Percentiles rank a stretch among this genome's conserved stretches.
phyloP scores from a whole-genome alignment of 2,113 vertebrate species.

The Pseudolaguvia tuberculata region DNA sequence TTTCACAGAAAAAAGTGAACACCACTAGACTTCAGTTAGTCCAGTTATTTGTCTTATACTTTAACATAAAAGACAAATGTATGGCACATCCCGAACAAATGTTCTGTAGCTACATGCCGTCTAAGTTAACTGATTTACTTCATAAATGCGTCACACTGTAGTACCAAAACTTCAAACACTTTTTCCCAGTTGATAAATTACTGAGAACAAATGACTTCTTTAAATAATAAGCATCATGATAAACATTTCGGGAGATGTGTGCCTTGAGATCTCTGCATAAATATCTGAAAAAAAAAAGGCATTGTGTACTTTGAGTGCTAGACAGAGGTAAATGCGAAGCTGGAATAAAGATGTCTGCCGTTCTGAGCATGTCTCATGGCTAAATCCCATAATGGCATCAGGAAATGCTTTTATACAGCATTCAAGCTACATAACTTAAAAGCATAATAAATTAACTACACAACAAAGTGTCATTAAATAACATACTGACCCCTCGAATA shows the following conservation, averaged over 20 bases:
- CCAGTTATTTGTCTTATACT: not conserved
- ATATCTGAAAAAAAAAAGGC: not conserved
- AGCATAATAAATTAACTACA: slow-evolving; percentile 72
- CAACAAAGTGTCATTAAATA: slow-evolving; percentile 66
- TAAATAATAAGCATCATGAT: slow-evolving; percentile 15
- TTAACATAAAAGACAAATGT: not conserved
- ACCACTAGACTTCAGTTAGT: slow-evolving; percentile 1
- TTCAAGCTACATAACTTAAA: slow-evolving; percentile 74
- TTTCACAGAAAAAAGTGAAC: not conserved
- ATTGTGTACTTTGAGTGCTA: slow-evolving; percentile 2
- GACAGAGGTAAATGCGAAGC: slow-evolving; percentile 32
- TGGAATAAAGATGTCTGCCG: slow-evolving; percentile 50
- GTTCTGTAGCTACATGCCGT: slow-evolving; percentile 1
- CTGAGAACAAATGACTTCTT: not conserved
- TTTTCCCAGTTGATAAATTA: slow-evolving; percentile 8
- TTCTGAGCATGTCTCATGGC: slow-evolving; percentile 44
- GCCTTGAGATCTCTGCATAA: slow-evolving; percentile 18
- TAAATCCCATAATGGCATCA: slow-evolving; percentile 67
- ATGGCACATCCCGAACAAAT: not conserved
- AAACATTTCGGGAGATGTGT: slow-evolving; percentile 23
- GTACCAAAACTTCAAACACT: slow-evolving; percentile 22
- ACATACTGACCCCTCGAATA: slow-evolving; percentile 55
- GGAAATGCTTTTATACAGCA: slow-evolving; percentile 75
- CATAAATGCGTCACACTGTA: slow-evolving; percentile 25
- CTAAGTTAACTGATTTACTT: slow-evolving; percentile 24